Evolutionary conservation across 2,888 invertebrate species (phyloP), one percentile per base, ranked within the genome.

Genomic region (Onchidella celtica): DNA sequence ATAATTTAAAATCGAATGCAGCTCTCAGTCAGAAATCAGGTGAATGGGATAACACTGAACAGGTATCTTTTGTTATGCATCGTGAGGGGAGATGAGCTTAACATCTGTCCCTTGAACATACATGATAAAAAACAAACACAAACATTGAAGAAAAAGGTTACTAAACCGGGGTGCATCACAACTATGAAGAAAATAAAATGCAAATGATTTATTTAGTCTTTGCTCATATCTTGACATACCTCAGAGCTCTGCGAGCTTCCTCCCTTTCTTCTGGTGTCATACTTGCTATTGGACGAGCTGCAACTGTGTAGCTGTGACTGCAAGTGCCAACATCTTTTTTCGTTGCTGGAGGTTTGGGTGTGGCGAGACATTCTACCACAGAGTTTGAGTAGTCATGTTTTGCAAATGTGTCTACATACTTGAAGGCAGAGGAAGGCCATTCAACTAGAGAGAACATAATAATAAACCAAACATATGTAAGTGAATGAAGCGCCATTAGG

Each of bases 391-490:
- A 86, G 80, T 89, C 85, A 74, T 87, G 87, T 68, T 88, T 88
- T n/a, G 90, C 88, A 81, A 86, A 87, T 0, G 87, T 87, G 74
- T 91, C 91, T 68, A 91, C 90, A 87, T 86, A 89, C 72, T 86
- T 89, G 83, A 90, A 91, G 21, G 86, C 85, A 32, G 90, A 87
- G 73, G 88, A 89, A 21, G 88, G 83, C 91, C 91, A 91, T 65
- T 90, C 90, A 82, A 85, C 90, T 89, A 83, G 21, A 66, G 68
- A 75, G 29, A 75, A 34, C 61, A 65, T 55, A 29, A 72, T 21
- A 27, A 17, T n/a, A n/a, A 38, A 63, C 63, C 24, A 17, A 14
- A 73, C 4, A 11, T 40, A 59, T 11, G 47, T 47, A 47, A 11
- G 17, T 17, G n/a, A n/a, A n/a, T n/a, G n/a, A n/a, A n/a, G n/a